These are phyloP conservation scores for Pempheris klunzingeri DNA, from an alignment of 2,797 vertebrate species.

Conservation along the genomic window DNA sequence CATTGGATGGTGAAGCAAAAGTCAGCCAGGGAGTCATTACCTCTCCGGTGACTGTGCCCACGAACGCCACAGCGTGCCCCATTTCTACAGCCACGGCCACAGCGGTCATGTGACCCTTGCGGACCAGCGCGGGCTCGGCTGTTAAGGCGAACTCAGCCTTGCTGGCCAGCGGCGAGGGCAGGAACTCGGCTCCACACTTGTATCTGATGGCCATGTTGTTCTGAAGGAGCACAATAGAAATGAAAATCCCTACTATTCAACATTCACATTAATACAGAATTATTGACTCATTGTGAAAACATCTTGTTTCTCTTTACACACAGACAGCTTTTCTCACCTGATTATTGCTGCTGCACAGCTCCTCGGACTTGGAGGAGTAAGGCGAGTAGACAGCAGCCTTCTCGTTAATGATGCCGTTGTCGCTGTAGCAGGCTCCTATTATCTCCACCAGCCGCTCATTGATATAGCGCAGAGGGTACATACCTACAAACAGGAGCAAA, in stretches of 20 bases:
- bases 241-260: rapidly evolving
- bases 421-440: slow-evolving; percentile 88
- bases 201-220: background rate
- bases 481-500: slow-evolving; percentile 58
- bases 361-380: slow-evolving; percentile 81
- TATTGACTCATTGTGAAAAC: background rate
- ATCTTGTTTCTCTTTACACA: background rate
- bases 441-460: slow-evolving; percentile 86
- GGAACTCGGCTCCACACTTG: slow-evolving; percentile 83
- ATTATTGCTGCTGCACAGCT: slow-evolving; percentile 58
- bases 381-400: slow-evolving; percentile 88
- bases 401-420: slow-evolving; percentile 46
- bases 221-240: slow-evolving; percentile 22
- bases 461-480: slow-evolving; percentile 88
- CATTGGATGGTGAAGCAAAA: too few species aligned
- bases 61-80: slow-evolving; percentile 89
- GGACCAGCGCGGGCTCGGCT: slow-evolving; percentile 73
- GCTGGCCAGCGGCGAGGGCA: slow-evolving; percentile 92
- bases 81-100: slow-evolving; percentile 91
- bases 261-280: background rate
- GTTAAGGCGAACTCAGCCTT: slow-evolving; percentile 83
- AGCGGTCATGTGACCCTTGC: slow-evolving; percentile 85
- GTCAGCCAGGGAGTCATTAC: slow-evolving; percentile 71
- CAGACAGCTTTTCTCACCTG: slow-evolving; percentile 46
- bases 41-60: slow-evolving; percentile 90